Evolutionary conservation across 2,113 vertebrate genomes (phyloP).

Genomic region (Zosterops pallidus): DNA sequence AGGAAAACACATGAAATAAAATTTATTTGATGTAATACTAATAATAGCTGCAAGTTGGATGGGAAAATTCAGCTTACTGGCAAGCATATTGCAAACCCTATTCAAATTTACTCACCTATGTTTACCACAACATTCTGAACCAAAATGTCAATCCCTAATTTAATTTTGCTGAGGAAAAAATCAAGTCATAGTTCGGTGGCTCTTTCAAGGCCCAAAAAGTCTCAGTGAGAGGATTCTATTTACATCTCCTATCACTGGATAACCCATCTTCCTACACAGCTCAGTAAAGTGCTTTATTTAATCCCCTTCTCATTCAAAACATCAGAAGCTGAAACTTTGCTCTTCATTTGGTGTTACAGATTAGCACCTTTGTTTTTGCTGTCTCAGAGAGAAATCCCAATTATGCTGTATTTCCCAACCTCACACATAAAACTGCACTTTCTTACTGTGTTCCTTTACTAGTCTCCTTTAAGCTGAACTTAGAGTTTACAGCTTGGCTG

Average conservation of each 20-base stretch:
- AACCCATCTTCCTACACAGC: neutral
- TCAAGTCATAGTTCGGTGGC: neutral
- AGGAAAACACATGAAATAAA: neutral
- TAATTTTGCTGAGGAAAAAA: constrained; percentile 1
- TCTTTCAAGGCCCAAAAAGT: neutral
- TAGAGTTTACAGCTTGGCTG: neutral
- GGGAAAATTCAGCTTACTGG: neutral
- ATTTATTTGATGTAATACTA: neutral
- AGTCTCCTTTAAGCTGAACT: neutral
- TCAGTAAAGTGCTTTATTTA: neutral
- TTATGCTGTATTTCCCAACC: neutral
- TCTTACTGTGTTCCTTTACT: neutral
- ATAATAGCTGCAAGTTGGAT: neutral
- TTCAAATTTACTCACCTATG: neutral
- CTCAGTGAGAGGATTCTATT: neutral
- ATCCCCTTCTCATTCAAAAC: neutral
- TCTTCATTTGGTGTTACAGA: neutral
- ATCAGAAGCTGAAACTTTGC: neutral
- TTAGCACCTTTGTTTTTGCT: neutral
- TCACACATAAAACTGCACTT: neutral
- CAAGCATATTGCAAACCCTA: neutral
- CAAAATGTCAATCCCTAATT: neutral
- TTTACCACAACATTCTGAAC: neutral
- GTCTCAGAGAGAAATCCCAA: neutral
- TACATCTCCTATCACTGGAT: neutral